Base-by-base conservation (phyloP, 2,113 vertebrate genomes). In the Ammospiza caudacuta region DNA sequence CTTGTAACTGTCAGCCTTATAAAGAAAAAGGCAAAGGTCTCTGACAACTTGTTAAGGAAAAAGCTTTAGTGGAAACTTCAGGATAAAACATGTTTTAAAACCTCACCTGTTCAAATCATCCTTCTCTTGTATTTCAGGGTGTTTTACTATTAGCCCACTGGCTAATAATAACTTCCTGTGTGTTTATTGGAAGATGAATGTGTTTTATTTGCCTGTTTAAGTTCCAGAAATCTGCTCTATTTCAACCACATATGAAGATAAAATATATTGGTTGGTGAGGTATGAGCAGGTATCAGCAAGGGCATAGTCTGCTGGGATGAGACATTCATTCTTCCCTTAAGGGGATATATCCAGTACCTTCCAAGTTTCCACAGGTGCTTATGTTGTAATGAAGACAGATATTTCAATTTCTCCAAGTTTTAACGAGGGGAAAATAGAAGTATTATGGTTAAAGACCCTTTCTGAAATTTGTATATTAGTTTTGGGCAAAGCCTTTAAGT, bases 101-200 rank as follows among this genome's bases (percentile, higher is more conserved):
- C 46, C 83, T 96, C 96, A 96, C 87, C 94, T 97, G 76, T 94
- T 95, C 76, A 97, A 96, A 95, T 92, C 77, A 95, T 77, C 81
- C 37, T 95, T 97, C 94, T 90, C 87, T 73, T 89, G 58, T 86
- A 64, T 80, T 93, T 92, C 52, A 64, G 37, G 27, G 27, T 88
- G 44, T 61, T 89, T 83, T 87, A 83, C 64, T 96, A 75, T 97
- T 97, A 98, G 94, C 83, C 94, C 95, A 95, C 74, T 84, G 92
- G 95, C 94, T 97, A 97, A 97, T 97, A 98, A 97, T 97, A 97
- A 95, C 96, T 96, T 96, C 78, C 85, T 95, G 74, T 27, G 21
- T 96, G 92, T 96, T 98, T 96, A 97, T 96, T 87, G 93, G 94
- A 98, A 98, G 98, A 98, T 97, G 95, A 97, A 98, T 98, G 98